Conservation (phyloP, 2,888 invertebrate genomes). For the Tinea semifulvella region DNA sequence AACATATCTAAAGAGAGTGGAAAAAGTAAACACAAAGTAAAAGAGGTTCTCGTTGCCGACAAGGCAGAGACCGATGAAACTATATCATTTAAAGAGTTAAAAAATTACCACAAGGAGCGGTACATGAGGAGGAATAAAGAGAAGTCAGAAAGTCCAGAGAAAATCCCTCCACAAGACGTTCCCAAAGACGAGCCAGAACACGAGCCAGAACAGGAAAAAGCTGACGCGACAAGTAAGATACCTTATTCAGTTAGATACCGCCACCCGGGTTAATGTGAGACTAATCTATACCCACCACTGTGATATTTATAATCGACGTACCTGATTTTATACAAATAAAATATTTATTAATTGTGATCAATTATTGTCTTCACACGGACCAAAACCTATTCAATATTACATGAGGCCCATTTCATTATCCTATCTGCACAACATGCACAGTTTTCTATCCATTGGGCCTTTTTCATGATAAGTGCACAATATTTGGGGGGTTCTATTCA, state of each 20-base stretch:
- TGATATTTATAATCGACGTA: background rate
- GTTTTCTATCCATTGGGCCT: background rate
- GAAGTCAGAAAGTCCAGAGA: conserved; percentile 67
- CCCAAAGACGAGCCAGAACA: conserved; percentile 22
- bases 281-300: background rate
- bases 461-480: background rate
- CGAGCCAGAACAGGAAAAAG: conserved; percentile 26
- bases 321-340: conserved; percentile 49
- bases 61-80: conserved; percentile 27
- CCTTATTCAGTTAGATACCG: conserved; percentile 32
- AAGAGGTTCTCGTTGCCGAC: conserved; percentile 23
- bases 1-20: conserved; percentile 23
- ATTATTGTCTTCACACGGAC: background rate
- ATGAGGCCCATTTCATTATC: background rate
- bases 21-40: conserved; percentile 19
- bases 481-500: too few species aligned
- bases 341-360: conserved; percentile 40
- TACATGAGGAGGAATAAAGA: conserved; percentile 73
- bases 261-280: conserved; percentile 25
- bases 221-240: conserved; percentile 59
- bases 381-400: too few species aligned
- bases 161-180: conserved; percentile 20
- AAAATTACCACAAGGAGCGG: conserved; percentile 65
- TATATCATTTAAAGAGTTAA: conserved; percentile 65
- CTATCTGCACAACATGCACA: background rate